Percentiles rank a stretch among this genome's conserved stretches.
phyloP scores from a whole-genome alignment of 2,797 vertebrate genomes.

The Stomatorhinus walkeri region DNA sequence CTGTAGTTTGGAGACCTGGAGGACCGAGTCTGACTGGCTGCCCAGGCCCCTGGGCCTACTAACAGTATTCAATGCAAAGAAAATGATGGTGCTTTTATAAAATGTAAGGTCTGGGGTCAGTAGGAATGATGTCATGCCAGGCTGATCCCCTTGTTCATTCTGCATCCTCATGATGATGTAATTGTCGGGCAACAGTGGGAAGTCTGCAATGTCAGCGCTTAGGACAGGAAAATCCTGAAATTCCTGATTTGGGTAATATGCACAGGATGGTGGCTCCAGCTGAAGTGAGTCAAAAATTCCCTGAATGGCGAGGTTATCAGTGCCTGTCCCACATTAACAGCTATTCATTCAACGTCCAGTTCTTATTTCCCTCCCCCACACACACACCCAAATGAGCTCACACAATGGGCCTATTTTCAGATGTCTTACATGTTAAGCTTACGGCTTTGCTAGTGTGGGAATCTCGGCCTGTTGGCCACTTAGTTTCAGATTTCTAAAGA shows the following conservation, averaged over 20 bases:
- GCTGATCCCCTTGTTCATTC: not conserved
- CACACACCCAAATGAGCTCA: slow-evolving; percentile 1
- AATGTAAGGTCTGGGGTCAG: not conserved
- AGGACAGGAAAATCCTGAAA: slow-evolving; percentile 55
- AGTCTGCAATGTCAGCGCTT: slow-evolving; percentile 54
- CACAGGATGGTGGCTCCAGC: not conserved
- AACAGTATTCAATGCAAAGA: not conserved
- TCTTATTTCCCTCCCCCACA: not conserved
- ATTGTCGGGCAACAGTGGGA: slow-evolving; percentile 46
- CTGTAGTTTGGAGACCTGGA: not conserved
- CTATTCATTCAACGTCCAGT: slow-evolving; percentile 1
- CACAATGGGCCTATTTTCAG: not conserved
- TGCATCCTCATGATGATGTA: slow-evolving; percentile 40
- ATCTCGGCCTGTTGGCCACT: not conserved
- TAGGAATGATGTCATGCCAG: not conserved
- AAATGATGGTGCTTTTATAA: not conserved
- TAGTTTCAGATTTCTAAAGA: slow-evolving; percentile 12
- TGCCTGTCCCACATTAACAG: not conserved
- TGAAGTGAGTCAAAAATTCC: not conserved
- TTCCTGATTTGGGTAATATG: slow-evolving; percentile 47
- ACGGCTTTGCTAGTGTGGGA: not conserved
- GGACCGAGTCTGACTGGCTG: not conserved
- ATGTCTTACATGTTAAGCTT: not conserved
- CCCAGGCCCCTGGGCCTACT: not conserved
- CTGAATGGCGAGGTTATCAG: not conserved